Evolutionary conservation across 2,888 invertebrate species (phyloP), one percentile per base, ranked within the genome.

Genomic region (Gibbula magus): DNA sequence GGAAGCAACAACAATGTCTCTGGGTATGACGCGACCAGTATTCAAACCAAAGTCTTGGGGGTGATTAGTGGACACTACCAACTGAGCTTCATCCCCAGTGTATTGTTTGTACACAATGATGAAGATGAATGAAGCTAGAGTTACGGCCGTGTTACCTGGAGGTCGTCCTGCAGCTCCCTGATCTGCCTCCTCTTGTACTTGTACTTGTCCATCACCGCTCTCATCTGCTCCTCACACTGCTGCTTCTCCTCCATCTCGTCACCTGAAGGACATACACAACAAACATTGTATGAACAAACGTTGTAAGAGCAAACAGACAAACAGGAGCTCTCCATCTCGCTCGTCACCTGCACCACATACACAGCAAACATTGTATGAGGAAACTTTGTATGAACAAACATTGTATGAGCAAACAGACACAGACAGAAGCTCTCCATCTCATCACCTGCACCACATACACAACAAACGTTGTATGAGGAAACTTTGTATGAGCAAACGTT

Each of bases 241-340:
- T 93, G 92, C 88, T 94, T 94, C 88, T 94, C 94, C 53, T 93
- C 91, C 89, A 94, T 93, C 86, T 95, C 95, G 16, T 93, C 93
- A 86, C 94, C 39, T 39, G 20, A 18, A 39, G 1, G 39, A 35
- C 39, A 39, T 16, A 35, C 10, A 67, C 67, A 0, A 22, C 7
- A 18, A 20, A n/a, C n/a, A n/a, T n/a, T n/a, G n/a, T n/a, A n/a
- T n/a, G n/a, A n/a, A n/a, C n/a, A n/a, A n/a, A n/a, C n/a, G n/a
- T n/a, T n/a, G n/a, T n/a, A n/a, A n/a, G n/a, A n/a, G n/a, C n/a
- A n/a, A n/a, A n/a, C n/a, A 94, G 94, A 84, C 67, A 80, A 61
- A 10, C 10, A 13, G 20, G 61, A 61, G 10, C 0, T 22, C 32
- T 25, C 18, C 54, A 54, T 2, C 13, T 20, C 18, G 5, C n/a